Evolutionary conservation across 2,797 vertebrate genomes (phyloP), one percentile per base, ranked within the genome.

Genomic region (Bovichtus variegatus): DNA sequence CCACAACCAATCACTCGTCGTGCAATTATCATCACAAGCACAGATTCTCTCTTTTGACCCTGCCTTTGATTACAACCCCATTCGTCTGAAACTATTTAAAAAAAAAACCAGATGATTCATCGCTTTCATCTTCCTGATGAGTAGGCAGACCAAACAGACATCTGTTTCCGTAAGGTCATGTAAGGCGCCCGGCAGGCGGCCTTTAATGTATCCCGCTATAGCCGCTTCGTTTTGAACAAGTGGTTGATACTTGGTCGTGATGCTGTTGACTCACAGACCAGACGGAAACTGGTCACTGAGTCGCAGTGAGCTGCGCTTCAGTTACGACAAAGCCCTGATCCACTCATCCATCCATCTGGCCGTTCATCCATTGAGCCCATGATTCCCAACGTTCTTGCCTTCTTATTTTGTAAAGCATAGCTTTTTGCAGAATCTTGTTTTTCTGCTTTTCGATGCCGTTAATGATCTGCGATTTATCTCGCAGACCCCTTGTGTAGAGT

Each of bases 61-160:
- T 36, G 47, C 34, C 86, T 90, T 86, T 93, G 85, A 93, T 92
- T 87, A 69, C 54, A 78, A 51, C n/a, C 55, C 18, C 19, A 61
- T 80, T 47, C 59, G 9, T 77, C 61, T 69, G 57, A 84, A 87
- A 51, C 54, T 1, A 54, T 69, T 67, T 5, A 34, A 34, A 25
- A 72, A 74, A 49, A 41, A 60, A 55, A 63, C 65, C 43, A 29
- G 71, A 36, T 78, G 59, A 80, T 86, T 67, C 47, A 71, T 74
- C 3, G 50, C 90, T 92, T 91, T 93, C 76, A 91, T 93, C 87
- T 86, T 79, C 25, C 49, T 71, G 58, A 71, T 78, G 75, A 77
- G 74, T 58, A 57, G 46, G 69, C 87, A 78, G 58, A 76, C 81
- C 76, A 87, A 70, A 87, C 78, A 49, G 57, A 47, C 21, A 61